Evolutionary conservation across 2,113 vertebrate genomes (phyloP).

Genomic region (Syrrhaptes paradoxus): DNA sequence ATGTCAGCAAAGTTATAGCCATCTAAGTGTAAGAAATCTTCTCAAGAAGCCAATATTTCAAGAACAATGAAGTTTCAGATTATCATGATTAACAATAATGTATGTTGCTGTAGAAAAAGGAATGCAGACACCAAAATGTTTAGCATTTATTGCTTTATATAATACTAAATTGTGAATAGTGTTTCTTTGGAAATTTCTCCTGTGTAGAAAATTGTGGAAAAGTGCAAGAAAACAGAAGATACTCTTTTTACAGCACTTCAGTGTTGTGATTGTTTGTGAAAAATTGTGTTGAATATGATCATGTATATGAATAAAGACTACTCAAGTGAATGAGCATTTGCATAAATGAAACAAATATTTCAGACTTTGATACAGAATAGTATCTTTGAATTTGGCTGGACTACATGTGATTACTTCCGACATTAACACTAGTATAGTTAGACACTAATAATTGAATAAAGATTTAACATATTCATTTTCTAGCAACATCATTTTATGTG

Average conservation of each 20-base stretch:
- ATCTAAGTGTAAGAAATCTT: background rate
- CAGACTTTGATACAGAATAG: background rate
- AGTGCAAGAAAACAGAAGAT: background rate
- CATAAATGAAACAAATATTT: background rate
- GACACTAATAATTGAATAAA: background rate
- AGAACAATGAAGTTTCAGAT: background rate
- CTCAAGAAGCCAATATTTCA: background rate
- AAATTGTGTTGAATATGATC: background rate
- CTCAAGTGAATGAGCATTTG: background rate
- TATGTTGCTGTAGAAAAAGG: background rate
- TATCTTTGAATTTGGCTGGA: background rate
- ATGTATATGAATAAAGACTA: background rate
- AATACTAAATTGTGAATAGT: background rate
- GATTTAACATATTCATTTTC: background rate
- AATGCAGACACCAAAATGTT: background rate
- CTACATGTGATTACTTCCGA: background rate
- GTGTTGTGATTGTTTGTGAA: background rate
- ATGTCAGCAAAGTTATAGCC: background rate
- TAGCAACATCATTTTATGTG: background rate
- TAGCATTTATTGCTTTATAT: background rate
- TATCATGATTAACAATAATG: background rate
- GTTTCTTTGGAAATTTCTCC: background rate
- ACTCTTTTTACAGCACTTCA: background rate
- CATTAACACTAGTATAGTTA: background rate
- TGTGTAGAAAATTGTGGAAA: background rate